Evolutionary conservation across 2,888 invertebrate species (phyloP), one percentile per base, ranked within the genome.

Genomic region (Cybosia mesomella): DNA sequence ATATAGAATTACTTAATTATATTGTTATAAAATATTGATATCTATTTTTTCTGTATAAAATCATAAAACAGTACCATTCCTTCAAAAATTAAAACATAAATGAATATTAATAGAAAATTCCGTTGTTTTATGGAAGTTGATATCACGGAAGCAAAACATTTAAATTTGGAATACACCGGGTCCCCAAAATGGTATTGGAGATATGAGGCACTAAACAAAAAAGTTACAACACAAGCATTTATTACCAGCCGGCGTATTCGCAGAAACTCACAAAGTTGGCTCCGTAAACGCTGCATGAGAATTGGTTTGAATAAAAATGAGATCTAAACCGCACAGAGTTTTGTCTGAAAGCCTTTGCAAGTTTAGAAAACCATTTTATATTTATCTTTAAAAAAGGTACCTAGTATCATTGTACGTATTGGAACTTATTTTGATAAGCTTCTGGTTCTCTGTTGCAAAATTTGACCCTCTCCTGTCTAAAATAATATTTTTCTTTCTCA

Each of bases 271-370:
- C 76, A 82, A 87, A 89, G 79, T 89, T 87, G 67, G 67, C 71
- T 66, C 78, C 82, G 82, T 87, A 87, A 87, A 85, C 85, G 82
- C 83, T 82, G 84, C 81, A 84, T 85, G 79, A 81, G 82, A 86
- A 87, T 84, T 74, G 81, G 72, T 85, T 86, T 87, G 84, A 87
- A 87, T 85, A 85, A 83, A 83, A 85, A 83, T 85, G 83, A 85
- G 81, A 67, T 66, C 55, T 28, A 57, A 66, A 60, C 58, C 66
- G 49, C 74, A 72, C 75, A 67, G 65, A 64, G 66, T 79, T 76
- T 74, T 74, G 66, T 73, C 71, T 71, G 73, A 69, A 70, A 73
- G 73, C 65, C 71, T 60, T 70, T 72, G 72, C 69, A 71, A 79
- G 82, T 80, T 80, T 76, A 81, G 81, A 75, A 81, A 79, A 76